phyloP scores from a whole-genome alignment of 2,888 invertebrate species.

The Euzophera pinguis region DNA sequence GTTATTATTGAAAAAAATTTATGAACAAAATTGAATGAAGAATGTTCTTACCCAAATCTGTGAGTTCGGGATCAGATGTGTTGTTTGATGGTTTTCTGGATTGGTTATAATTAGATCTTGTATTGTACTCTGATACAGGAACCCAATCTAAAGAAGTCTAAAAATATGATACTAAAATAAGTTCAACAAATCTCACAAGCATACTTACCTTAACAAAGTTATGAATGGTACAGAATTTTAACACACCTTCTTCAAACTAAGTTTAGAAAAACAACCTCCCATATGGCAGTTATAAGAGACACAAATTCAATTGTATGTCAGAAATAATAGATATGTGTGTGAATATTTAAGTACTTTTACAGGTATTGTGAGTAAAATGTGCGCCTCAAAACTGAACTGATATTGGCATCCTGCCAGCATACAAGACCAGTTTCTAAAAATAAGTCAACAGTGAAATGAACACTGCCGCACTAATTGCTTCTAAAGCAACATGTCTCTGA shows the following conservation, averaged over 20 bases:
- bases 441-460: conserved; percentile 49
- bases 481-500: neutral
- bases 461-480: conserved; percentile 17
- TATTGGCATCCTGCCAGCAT: conserved; percentile 65
- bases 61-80: conserved; percentile 69
- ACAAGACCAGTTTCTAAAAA: conserved; percentile 61
- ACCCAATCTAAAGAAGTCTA: conserved; percentile 78
- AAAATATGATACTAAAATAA: conserved; percentile 32
- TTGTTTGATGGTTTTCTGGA: conserved; percentile 71
- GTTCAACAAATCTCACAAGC: conserved; percentile 11
- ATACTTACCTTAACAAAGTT: conserved; percentile 8
- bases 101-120: conserved; percentile 68
- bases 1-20: neutral
- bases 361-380: conserved; percentile 17
- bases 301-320: conserved; percentile 9
- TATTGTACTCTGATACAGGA: conserved; percentile 74
- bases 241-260: conserved; percentile 65
- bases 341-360: conserved; percentile 13
- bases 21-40: neutral
- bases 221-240: conserved; percentile 10
- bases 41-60: conserved; percentile 63
- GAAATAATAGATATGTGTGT: neutral
- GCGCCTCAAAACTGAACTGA: conserved; percentile 30
- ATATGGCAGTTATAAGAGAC: conserved; percentile 41
- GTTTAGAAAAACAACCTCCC: conserved; percentile 76